These are phyloP conservation scores for Atrichornis clamosus DNA, from an alignment of 2,113 vertebrate species.

Conservation along the genomic window DNA sequence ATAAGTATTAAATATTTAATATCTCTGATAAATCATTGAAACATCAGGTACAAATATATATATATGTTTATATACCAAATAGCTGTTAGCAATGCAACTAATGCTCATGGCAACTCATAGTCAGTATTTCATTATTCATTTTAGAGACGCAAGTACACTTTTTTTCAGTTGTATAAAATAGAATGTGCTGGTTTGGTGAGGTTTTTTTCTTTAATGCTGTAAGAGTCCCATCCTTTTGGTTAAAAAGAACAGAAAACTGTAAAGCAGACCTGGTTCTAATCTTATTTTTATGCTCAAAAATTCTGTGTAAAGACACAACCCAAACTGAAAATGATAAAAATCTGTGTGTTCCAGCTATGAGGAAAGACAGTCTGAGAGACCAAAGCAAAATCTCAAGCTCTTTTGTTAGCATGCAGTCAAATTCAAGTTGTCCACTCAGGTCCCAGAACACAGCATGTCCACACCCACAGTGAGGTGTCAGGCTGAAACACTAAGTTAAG, in stretches of 20 bases:
- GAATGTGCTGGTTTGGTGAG: background rate
- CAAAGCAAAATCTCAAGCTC: background rate
- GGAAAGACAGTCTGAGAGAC: background rate
- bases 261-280: background rate
- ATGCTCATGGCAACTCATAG: background rate
- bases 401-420: background rate
- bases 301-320: background rate
- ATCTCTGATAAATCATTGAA: background rate
- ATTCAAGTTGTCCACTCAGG: background rate
- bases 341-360: background rate
- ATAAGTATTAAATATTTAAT: background rate
- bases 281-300: background rate
- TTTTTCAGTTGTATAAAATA: background rate
- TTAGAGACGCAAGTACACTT: rapidly evolving
- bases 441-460: background rate
- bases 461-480: background rate
- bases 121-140: background rate
- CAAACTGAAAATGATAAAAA: background rate
- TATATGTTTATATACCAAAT: background rate
- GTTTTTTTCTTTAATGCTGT: background rate
- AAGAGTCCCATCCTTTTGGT: background rate
- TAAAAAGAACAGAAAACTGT: background rate
- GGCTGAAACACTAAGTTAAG: background rate
- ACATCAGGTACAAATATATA: background rate
- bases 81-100: background rate